A percentile compares a stretch with the other conserved stretches of the same genome.
Conservation (phyloP, 2,888 invertebrate species). For the Plutella xylostella region DNA sequence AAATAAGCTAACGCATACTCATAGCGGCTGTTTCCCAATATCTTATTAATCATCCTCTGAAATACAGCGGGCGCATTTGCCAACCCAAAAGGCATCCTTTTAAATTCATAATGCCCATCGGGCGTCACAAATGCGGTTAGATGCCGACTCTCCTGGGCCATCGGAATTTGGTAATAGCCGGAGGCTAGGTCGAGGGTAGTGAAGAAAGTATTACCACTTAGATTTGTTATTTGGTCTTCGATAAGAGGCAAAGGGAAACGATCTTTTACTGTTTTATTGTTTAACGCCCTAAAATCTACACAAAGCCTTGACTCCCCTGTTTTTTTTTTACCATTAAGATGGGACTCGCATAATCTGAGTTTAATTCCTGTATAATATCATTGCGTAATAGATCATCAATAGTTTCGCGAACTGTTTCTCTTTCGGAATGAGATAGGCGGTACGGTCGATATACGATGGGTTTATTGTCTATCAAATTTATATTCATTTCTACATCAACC, state of each 20-base stretch:
- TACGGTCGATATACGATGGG: conserved; percentile 19
- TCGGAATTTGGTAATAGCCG: conserved; percentile 4
- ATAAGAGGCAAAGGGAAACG: conserved; percentile 8
- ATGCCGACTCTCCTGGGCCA: background rate
- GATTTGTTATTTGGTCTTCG: conserved; percentile 12
- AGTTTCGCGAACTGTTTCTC: conserved; percentile 16
- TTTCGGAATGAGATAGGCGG: conserved; percentile 15
- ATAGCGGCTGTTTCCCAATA: conserved; percentile 4
- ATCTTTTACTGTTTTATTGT: conserved; percentile 18
- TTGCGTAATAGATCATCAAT: conserved; percentile 17
- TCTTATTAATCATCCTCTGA: too few species aligned
- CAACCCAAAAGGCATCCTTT: conserved; percentile 20
- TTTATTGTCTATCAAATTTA: conserved; percentile 15
- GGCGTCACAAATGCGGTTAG: conserved; percentile 1
- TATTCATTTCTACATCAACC: conserved; percentile 13
- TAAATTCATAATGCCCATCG: too few species aligned
- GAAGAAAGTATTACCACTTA: background rate
- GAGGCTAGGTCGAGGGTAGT: conserved; percentile 2
- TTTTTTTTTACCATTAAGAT: conserved; percentile 19
- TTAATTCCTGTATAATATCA: conserved; percentile 18
- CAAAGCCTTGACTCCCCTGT: conserved; percentile 20
- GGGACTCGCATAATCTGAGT: conserved; percentile 18
- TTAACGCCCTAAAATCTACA: conserved; percentile 22
- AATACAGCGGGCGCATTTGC: too few species aligned
- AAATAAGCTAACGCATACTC: conserved; percentile 10